These are phyloP conservation scores for Drosophila sp. DNA, from an alignment of 1,140 invertebrate genomes.

Conservation along the genomic window DNA sequence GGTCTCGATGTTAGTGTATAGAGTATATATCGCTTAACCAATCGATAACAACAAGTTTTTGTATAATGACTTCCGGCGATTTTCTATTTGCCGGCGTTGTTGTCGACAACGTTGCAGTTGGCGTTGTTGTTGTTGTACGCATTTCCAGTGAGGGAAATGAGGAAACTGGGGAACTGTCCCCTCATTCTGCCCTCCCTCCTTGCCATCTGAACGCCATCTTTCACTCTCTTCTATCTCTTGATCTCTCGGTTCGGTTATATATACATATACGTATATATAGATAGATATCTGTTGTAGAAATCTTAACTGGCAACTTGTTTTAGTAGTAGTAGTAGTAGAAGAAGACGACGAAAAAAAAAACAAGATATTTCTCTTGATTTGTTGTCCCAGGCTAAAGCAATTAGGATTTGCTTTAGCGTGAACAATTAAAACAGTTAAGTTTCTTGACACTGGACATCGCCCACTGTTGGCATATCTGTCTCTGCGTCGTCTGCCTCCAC, in stretches of 20 bases:
- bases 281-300: conserved; percentile 51
- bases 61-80: conserved; percentile 81
- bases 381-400: conserved; percentile 44
- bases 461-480: conserved; percentile 19
- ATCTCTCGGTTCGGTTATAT: conserved; percentile 2
- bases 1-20: conserved; percentile 39
- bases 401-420: conserved; percentile 52
- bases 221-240: conserved; percentile 8
- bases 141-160: conserved; percentile 62
- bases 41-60: conserved; percentile 81
- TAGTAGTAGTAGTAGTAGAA: neutral
- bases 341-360: neutral
- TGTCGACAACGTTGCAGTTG: conserved; percentile 32
- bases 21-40: conserved; percentile 69
- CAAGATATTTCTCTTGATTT: conserved; percentile 11
- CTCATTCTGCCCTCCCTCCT: neutral
- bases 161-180: conserved; percentile 11
- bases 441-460: conserved; percentile 48
- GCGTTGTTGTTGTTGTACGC: conserved; percentile 74
- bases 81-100: conserved; percentile 72
- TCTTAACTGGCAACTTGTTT: conserved; percentile 72
- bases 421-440: conserved; percentile 51
- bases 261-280: conserved; percentile 30
- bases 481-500: conserved; percentile 10
- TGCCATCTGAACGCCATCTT: neutral